Percentiles rank a stretch among this genome's conserved stretches.
phyloP scores from a whole-genome alignment of 2,113 vertebrate species.

The Chamaetylas fuelleborni region DNA sequence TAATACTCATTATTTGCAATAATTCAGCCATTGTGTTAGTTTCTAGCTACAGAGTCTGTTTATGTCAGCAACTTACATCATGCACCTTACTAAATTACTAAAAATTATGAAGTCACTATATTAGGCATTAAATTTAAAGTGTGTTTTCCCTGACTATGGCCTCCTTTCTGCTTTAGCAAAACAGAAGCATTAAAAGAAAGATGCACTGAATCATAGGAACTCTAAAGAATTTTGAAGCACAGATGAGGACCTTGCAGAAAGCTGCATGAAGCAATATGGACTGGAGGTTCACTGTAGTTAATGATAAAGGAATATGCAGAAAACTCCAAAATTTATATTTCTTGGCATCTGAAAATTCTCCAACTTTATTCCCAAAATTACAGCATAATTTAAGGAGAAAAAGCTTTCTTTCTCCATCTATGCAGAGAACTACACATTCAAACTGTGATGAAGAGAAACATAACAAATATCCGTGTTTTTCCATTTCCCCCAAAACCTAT shows the following conservation, averaged over 20 bases:
- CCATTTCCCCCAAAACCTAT: neutral
- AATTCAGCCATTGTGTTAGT: neutral
- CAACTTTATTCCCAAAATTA: neutral
- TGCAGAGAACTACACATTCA: neutral
- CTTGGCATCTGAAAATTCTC: neutral
- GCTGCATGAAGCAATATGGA: neutral
- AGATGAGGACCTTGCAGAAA: neutral
- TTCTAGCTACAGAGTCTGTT: neutral
- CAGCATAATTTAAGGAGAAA: neutral
- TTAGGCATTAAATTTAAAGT: neutral
- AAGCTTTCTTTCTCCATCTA: neutral
- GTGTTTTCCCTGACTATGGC: neutral
- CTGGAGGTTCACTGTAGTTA: neutral
- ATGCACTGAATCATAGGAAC: fast-evolving
- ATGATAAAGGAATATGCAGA: neutral
- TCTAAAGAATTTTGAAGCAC: neutral
- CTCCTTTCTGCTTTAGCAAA: neutral
- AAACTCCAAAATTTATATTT: neutral
- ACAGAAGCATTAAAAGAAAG: neutral
- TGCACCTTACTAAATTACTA: neutral
- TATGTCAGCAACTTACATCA: neutral
- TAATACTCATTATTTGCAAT: neutral
- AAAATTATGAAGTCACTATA: neutral
- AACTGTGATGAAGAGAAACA: neutral
- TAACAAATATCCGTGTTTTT: neutral